A percentile compares a stretch with the other conserved stretches of the same genome.
phyloP scores from a whole-genome alignment of 92 coral and sea anemone species.

The Epizoanthus rinbou region DNA sequence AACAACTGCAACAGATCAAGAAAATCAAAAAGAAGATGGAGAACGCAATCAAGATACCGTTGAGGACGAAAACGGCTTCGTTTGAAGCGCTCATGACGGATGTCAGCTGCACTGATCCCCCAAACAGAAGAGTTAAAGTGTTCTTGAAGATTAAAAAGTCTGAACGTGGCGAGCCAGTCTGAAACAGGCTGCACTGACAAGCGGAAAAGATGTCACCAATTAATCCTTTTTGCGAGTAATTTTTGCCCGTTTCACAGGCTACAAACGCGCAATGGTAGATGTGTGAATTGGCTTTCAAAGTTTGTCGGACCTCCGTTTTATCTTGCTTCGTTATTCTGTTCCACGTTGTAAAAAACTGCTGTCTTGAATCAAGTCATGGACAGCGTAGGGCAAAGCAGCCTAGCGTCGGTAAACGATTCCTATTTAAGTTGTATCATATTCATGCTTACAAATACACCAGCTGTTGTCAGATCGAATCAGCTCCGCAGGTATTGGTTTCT shows the following conservation, averaged over 20 bases:
- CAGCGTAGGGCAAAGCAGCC: not conserved
- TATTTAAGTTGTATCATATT: not conserved
- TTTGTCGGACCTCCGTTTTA: not conserved
- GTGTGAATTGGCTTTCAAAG: too few relatives aligned
- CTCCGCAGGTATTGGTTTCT: constrained; percentile 9
- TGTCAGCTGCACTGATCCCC: too few relatives aligned
- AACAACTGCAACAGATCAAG: constrained; percentile 37
- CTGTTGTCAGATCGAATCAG: constrained; percentile 24
- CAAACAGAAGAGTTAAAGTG: too few relatives aligned
- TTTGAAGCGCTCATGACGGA: constrained; percentile 8
- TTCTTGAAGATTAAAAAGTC: too few relatives aligned
- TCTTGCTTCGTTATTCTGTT: not conserved
- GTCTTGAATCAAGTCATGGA: not conserved
- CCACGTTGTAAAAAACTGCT: not conserved
- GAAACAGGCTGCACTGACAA: too few relatives aligned
- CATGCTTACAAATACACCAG: not conserved
- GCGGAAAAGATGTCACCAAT: too few relatives aligned
- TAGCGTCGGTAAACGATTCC: not conserved
- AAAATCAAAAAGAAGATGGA: constrained; percentile 26
- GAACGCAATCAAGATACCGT: constrained; percentile 29
- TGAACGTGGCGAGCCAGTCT: too few relatives aligned
- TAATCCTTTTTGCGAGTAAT: too few relatives aligned
- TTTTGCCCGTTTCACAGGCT: too few relatives aligned
- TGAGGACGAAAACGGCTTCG: constrained; percentile 38
- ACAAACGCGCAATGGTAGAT: too few relatives aligned